These are phyloP conservation scores for Cottus gobio DNA, from an alignment of 2,113 vertebrate species.

Conservation along the genomic window DNA sequence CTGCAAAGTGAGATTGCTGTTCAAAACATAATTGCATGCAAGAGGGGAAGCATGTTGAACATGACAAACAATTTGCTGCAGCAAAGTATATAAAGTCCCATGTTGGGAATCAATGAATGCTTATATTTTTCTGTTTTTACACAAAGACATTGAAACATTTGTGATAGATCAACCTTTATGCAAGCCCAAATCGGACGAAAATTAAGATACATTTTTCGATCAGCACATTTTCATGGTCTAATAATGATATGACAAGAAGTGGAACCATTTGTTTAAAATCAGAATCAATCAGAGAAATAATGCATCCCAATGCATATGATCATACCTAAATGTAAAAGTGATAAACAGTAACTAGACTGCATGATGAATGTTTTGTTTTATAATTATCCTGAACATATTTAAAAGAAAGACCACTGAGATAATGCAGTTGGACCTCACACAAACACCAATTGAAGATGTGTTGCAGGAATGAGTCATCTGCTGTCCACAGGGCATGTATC, in stretches of 20 bases:
- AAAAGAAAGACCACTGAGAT: slow-evolving; percentile 70
- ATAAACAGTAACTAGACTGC: slow-evolving; percentile 20
- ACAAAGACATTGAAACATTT: not conserved
- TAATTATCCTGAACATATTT: slow-evolving; percentile 71
- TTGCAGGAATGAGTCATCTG: slow-evolving; percentile 86
- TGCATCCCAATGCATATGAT: no score
- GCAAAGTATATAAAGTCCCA: not conserved
- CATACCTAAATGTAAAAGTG: slow-evolving; percentile 1
- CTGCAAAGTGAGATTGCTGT: not conserved
- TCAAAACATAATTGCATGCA: not conserved
- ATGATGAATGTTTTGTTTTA: slow-evolving; percentile 46
- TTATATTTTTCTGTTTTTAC: not conserved
- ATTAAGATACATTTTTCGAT: not conserved
- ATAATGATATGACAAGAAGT: not conserved
- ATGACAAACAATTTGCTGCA: slow-evolving; percentile 1
- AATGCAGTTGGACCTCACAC: slow-evolving; percentile 79
- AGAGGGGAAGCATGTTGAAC: slow-evolving; percentile 2
- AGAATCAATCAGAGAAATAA: not conserved
- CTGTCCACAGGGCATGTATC: slow-evolving; percentile 84
- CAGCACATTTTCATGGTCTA: slow-evolving; percentile 9
- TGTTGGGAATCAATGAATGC: not conserved
- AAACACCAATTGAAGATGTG: slow-evolving; percentile 82
- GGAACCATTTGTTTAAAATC: not conserved
- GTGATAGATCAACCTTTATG: not conserved
- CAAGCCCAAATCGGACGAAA: not conserved